These are phyloP conservation scores for Lytechinus variegatus DNA, from an alignment of 35 echinoderm and acorn worm species.

Conservation along the genomic window DNA sequence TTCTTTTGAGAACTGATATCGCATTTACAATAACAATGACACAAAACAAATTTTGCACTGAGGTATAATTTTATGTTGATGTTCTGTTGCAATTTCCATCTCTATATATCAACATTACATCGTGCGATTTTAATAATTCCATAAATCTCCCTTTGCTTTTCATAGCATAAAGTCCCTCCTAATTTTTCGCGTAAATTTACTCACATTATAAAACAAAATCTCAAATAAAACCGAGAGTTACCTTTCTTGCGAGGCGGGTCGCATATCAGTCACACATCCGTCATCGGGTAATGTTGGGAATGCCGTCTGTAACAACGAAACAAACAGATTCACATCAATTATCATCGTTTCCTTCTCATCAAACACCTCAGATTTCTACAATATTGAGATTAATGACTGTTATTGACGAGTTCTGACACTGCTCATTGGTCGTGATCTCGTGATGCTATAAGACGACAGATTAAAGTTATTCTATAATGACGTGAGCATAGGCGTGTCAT, in stretches of 20 bases:
- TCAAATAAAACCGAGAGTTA: not conserved
- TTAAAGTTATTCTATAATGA: not conserved
- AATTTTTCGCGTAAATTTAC: too few species aligned
- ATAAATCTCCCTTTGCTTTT: too few species aligned
- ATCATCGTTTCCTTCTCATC: constrained; percentile 11
- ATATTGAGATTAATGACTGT: not conserved
- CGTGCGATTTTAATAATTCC: too few species aligned
- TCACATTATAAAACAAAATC: not conserved
- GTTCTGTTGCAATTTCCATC: too few species aligned
- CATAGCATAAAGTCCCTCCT: too few species aligned
- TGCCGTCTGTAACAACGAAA: constrained; percentile 5
- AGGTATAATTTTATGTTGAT: too few species aligned
- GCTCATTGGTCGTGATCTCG: not conserved
- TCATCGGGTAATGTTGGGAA: not conserved
- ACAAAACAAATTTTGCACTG: too few species aligned
- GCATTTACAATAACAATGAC: too few species aligned
- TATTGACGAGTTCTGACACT: not conserved
- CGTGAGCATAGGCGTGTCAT: not conserved
- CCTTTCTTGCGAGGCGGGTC: constrained; percentile 36
- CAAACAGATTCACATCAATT: constrained; percentile 5
- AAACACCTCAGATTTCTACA: not conserved
- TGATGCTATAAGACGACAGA: not conserved
- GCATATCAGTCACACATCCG: constrained; percentile 20
- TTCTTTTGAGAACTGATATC: too few species aligned
- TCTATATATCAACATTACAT: too few species aligned